Conservation (phyloP, 2,113 vertebrate species). For the Ranitomeya imitator region DNA sequence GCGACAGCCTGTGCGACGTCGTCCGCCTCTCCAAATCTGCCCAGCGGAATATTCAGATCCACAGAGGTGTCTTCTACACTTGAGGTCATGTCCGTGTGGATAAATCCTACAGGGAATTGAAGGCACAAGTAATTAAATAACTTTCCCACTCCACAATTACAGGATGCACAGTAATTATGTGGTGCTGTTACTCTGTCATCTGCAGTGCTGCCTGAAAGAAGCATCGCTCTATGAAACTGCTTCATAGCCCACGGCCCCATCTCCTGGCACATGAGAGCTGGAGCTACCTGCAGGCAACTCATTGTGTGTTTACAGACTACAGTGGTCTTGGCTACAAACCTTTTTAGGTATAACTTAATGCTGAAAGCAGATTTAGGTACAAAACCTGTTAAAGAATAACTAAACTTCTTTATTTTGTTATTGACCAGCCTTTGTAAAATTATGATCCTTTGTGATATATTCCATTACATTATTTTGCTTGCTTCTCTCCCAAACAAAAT, state of each 20-base stretch:
- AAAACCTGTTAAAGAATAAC: too few relatives aligned
- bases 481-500: too few relatives aligned
- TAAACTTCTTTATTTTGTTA: too few relatives aligned
- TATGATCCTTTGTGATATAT: too few relatives aligned
- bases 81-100: constrained; percentile 90
- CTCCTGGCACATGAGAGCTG: not conserved
- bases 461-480: too few relatives aligned
- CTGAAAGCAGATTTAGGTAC: too few relatives aligned
- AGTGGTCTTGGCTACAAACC: too few relatives aligned
- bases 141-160: not conserved
- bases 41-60: constrained; percentile 76
- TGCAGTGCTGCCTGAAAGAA: not conserved
- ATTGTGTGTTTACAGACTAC: too few relatives aligned
- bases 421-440: too few relatives aligned
- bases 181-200: not conserved
- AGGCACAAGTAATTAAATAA: not conserved
- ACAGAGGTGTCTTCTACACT: constrained; percentile 75
- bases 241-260: not conserved
- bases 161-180: not conserved
- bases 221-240: not conserved
- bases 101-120: constrained; percentile 76
- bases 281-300: not conserved
- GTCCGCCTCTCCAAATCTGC: constrained; percentile 82
- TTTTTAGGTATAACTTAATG: too few relatives aligned
- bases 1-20: constrained; percentile 83